These are phyloP conservation scores for Galerucella pusilla DNA, from an alignment of 2,888 invertebrate species.

Conservation along the genomic window DNA sequence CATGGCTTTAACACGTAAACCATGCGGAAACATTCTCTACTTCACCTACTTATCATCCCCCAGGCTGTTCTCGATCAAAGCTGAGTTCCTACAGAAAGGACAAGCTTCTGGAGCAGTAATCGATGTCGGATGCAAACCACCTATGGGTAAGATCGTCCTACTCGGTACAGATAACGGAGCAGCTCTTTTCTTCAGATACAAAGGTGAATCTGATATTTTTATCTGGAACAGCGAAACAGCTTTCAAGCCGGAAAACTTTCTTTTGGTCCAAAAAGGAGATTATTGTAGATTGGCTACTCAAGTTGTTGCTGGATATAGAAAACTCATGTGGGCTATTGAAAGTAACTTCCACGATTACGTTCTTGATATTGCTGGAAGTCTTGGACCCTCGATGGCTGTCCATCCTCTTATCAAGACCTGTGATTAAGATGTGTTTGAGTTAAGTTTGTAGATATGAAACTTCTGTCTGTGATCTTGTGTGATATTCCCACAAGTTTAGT, in stretches of 20 bases:
- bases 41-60: constrained; percentile 74
- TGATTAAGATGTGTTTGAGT: constrained; percentile 24
- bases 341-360: constrained; percentile 75
- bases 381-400: constrained; percentile 68
- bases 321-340: constrained; percentile 67
- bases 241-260: constrained; percentile 66
- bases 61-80: constrained; percentile 73
- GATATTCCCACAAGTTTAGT: constrained; percentile 30
- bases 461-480: constrained; percentile 44
- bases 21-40: constrained; percentile 70
- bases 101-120: constrained; percentile 66
- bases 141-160: constrained; percentile 68
- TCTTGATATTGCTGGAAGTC: constrained; percentile 71
- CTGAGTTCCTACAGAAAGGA: constrained; percentile 72
- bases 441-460: constrained; percentile 12
- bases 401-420: constrained; percentile 42
- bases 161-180: constrained; percentile 73
- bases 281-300: constrained; percentile 72
- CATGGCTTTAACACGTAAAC: constrained; percentile 70
- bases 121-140: constrained; percentile 69
- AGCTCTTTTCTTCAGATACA: constrained; percentile 71
- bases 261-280: constrained; percentile 69
- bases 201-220: constrained; percentile 70
- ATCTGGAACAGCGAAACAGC: constrained; percentile 70
- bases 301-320: constrained; percentile 65